Percentiles rank a stretch among this genome's conserved stretches.
Evolutionary conservation across 1,140 invertebrate species (phyloP).

Genomic region (Dryas iulia): DNA sequence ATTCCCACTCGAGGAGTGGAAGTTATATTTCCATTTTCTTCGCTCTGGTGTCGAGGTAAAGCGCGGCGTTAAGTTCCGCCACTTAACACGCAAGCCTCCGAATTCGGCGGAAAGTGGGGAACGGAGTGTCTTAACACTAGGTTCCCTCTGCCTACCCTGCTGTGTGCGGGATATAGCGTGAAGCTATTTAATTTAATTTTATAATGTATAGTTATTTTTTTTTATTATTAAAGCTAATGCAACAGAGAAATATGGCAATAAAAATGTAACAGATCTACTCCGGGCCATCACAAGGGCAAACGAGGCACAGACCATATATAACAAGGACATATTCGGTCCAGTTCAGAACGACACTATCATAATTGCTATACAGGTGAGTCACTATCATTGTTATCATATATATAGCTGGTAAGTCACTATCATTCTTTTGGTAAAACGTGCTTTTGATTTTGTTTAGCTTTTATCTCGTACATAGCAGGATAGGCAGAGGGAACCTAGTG

Average conservation of each 20-base stretch:
- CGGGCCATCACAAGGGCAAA: constrained; percentile 53
- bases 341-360: constrained; percentile 69
- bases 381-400: neutral
- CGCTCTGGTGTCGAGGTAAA: no score
- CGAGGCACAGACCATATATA: constrained; percentile 62
- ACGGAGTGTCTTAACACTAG: neutral
- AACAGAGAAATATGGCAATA: constrained; percentile 45
- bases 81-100: no score
- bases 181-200: neutral
- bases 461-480: no score
- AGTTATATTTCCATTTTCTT: no score
- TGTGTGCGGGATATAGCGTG: no score
- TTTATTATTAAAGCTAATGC: constrained; percentile 52
- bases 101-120: neutral
- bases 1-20: no score
- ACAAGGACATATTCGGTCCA: constrained; percentile 68
- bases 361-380: constrained; percentile 69
- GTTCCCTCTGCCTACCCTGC: no score
- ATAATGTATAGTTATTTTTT: neutral
- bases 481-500: no score
- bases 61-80: no score
- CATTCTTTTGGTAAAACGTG: no score
- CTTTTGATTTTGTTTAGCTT: no score
- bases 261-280: constrained; percentile 57
- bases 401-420: no score